Base-by-base conservation (phyloP, 2,888 invertebrate species). In the Thecocarcelia acutangulata region DNA sequence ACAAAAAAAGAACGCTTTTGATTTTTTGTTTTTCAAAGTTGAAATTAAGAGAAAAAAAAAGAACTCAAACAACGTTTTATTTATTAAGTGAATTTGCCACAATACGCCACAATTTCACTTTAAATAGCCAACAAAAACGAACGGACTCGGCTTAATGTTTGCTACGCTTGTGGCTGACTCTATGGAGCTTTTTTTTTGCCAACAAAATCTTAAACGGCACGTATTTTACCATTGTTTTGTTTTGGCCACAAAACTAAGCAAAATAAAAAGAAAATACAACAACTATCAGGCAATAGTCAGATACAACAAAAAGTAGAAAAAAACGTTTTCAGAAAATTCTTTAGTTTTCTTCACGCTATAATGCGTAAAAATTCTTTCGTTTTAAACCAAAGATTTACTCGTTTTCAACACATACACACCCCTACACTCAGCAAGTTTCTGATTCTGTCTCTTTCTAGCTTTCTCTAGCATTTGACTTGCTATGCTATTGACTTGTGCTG, bases 81-180 rank as follows among this genome's bases (percentile, higher is more conserved):
- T 79, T 69, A 68, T 69, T 68, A 56, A 40, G 46, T 74, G 61
- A 48, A 76, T 50, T 77, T 46, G 40, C 40, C 56, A 58, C 56
- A 74, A 70, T 48, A 28, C 28, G 50, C 24, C 28, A 37, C 59
- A 75, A 46, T 74, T 82, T 82, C 56, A 74, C 80, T 80, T 75
- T 13, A 80, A 70, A 33, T 8, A 33, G 15, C 2, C 46, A 58
- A n/a, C 44, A 33, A 46, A 15, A 11, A 44, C 17, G 13, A 61
- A 50, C 40, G 33, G 24, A 69, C 52, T 28, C 52, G 63, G 37
- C 46, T 54, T 80, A 70, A 72, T 44, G 9, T 15, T 24, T 13
- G 21, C n/a, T 44, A 61, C 11, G 46, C 66, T 48, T 40, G 13
- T 28, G 21, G 48, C n/a, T 3, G 24, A n/a, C 37, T 28, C 40